Conservation (phyloP, 53 echinoderm and acorn worm species). For the Apostichopus leukothele region DNA sequence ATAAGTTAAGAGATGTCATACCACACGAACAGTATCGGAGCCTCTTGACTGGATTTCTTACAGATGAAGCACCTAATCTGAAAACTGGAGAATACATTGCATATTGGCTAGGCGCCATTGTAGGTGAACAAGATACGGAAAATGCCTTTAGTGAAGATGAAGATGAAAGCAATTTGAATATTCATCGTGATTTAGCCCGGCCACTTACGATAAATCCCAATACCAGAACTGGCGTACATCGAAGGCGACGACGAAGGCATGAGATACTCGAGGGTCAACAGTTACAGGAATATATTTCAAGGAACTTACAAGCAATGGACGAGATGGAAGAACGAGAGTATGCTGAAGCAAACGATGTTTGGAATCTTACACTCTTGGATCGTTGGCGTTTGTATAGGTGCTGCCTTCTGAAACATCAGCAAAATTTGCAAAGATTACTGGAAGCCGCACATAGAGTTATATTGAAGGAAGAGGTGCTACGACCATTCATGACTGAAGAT, state of each 20-base stretch:
- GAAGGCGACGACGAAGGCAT: neutral
- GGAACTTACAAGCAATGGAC: constrained; percentile 9
- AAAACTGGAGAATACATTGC: constrained; percentile 3
- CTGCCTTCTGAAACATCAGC: constrained; percentile 50
- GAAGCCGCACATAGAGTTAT: constrained; percentile 16
- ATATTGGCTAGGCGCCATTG: constrained; percentile 41
- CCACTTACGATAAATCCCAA: constrained; percentile 26
- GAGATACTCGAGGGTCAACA: constrained; percentile 13
- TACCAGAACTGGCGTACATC: constrained; percentile 1
- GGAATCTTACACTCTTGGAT: constrained; percentile 40
- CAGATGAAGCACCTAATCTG: constrained; percentile 16
- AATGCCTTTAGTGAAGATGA: constrained; percentile 46
- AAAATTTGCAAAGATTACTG: constrained; percentile 5
- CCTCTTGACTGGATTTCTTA: constrained; percentile 38
- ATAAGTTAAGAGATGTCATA: constrained; percentile 62
- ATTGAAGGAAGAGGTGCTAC: neutral
- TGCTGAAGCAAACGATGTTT: constrained; percentile 43
- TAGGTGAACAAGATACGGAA: neutral
- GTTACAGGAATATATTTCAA: constrained; percentile 20
- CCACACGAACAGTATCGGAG: constrained; percentile 56
- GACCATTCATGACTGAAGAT: neutral
- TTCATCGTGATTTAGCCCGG: neutral
- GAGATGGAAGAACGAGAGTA: neutral
- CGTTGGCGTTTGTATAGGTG: constrained; percentile 73
- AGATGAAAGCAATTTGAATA: constrained; percentile 9